These are phyloP conservation scores for Cheilosia scutellata DNA, from an alignment of 2,888 invertebrate genomes.

Conservation along the genomic window DNA sequence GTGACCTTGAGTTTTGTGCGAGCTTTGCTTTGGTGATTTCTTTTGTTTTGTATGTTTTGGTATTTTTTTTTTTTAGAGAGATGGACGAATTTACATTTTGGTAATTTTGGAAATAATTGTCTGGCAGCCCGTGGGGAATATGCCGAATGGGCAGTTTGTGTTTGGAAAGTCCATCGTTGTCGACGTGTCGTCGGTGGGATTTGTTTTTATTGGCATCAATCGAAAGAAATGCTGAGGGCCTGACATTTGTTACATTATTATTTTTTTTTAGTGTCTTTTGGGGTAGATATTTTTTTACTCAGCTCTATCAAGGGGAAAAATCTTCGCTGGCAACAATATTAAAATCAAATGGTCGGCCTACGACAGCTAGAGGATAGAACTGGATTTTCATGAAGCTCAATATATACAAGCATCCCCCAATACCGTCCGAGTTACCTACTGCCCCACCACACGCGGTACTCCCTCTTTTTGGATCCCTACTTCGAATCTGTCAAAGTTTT, in stretches of 20 bases:
- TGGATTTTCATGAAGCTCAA: too few species aligned
- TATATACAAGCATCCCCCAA: too few species aligned
- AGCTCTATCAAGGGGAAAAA: neutral
- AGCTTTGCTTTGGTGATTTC: constrained; percentile 4
- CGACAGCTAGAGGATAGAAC: too few species aligned
- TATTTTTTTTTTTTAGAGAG: constrained; percentile 9
- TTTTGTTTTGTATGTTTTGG: constrained; percentile 5
- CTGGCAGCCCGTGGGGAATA: constrained; percentile 40
- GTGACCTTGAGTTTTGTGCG: constrained; percentile 50
- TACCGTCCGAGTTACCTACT: too few species aligned
- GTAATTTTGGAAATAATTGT: constrained; percentile 69
- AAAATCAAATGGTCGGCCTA: too few species aligned
- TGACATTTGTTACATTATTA: constrained; percentile 44
- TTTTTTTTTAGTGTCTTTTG: neutral
- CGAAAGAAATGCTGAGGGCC: constrained; percentile 20
- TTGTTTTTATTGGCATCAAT: constrained; percentile 54
- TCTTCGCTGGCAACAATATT: too few species aligned
- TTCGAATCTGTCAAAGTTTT: too few species aligned
- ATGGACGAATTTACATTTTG: constrained; percentile 55
- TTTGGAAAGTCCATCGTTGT: neutral
- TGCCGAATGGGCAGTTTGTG: constrained; percentile 37
- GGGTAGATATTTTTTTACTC: neutral
- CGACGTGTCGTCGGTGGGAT: neutral
- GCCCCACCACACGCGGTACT: too few species aligned
- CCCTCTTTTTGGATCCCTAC: too few species aligned